These are phyloP conservation scores for Coranthus polyacanthus DNA, from an alignment of 2,797 vertebrate genomes.

Conservation along the genomic window DNA sequence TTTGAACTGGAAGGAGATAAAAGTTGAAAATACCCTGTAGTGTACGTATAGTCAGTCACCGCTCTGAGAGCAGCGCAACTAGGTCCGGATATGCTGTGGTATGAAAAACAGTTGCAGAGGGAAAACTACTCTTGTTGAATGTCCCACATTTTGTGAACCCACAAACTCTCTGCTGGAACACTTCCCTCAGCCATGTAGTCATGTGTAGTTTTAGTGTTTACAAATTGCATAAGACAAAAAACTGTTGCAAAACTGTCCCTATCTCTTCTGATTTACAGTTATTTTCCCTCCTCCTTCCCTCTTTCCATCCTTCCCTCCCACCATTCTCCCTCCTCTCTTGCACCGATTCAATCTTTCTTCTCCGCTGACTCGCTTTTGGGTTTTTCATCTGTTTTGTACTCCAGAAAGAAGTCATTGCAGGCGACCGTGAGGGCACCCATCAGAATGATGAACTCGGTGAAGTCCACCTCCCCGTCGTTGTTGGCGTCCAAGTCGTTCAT, in stretches of 20 bases:
- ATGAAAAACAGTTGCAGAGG: slow-evolving; percentile 56
- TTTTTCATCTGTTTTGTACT: slow-evolving; percentile 90
- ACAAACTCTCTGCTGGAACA: slow-evolving; percentile 43
- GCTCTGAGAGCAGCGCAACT: slow-evolving; percentile 30
- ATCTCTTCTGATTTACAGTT: slow-evolving; percentile 46
- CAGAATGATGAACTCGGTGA: slow-evolving; percentile 91
- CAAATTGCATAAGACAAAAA: slow-evolving; percentile 67
- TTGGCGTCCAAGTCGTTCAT: slow-evolving; percentile 88
- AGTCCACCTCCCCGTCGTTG: slow-evolving; percentile 89
- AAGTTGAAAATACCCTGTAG: slow-evolving; percentile 31
- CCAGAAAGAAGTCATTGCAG: slow-evolving; percentile 93
- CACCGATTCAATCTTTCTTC: slow-evolving; percentile 64
- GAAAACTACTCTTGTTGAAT: slow-evolving; percentile 50
- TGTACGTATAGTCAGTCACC: slow-evolving; percentile 27
- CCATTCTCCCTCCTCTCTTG: slow-evolving; percentile 21
- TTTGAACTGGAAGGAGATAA: slow-evolving; percentile 5
- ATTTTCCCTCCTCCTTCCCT: slow-evolving; percentile 6
- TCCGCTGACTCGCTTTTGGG: slow-evolving; percentile 86
- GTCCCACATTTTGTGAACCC: slow-evolving; percentile 43
- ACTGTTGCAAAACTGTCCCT: slow-evolving; percentile 29
- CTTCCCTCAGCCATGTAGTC: slow-evolving; percentile 21
- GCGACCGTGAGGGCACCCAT: slow-evolving; percentile 96
- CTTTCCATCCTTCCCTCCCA: slow-evolving; percentile 7
- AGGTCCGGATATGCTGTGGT: slow-evolving; percentile 51
- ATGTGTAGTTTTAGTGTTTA: slow-evolving; percentile 56